Percentiles rank a stretch among this genome's conserved stretches.
phyloP scores from a whole-genome alignment of 2,888 invertebrate species.

The Cryptocephalus primarius region DNA sequence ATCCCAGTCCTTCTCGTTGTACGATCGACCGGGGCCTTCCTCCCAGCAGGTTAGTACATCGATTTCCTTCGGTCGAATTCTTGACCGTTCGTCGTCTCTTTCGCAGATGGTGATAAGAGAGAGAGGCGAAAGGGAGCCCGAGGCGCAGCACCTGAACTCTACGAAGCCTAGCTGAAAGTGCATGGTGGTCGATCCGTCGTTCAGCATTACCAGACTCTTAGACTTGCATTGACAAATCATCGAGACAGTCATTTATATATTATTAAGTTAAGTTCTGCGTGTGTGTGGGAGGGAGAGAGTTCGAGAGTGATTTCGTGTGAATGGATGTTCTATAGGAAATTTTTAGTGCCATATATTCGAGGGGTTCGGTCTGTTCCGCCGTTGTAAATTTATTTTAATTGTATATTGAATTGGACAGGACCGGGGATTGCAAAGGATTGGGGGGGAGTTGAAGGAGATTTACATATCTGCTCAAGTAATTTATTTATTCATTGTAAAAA shows the following conservation, averaged over 20 bases:
- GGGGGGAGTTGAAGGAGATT: too few species aligned
- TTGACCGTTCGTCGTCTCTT: too few species aligned
- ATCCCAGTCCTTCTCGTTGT: slow-evolving; percentile 26
- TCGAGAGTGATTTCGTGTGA: background rate
- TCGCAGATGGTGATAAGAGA: slow-evolving; percentile 29
- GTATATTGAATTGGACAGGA: too few species aligned
- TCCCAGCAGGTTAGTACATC: slow-evolving; percentile 28
- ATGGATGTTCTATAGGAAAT: background rate
- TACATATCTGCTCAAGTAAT: too few species aligned
- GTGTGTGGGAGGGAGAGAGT: too few species aligned
- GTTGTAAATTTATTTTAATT: too few species aligned
- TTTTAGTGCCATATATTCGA: background rate
- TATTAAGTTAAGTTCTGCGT: too few species aligned
- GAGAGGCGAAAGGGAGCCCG: slow-evolving; percentile 18
- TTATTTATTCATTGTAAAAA: too few species aligned
- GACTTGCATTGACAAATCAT: slow-evolving; percentile 31
- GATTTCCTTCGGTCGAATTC: slow-evolving; percentile 6
- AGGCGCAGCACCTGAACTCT: slow-evolving; percentile 24
- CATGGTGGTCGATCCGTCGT: too few species aligned
- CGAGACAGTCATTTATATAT: background rate
- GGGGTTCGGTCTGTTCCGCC: background rate
- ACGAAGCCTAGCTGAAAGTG: slow-evolving; percentile 51
- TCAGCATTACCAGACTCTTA: slow-evolving; percentile 27
- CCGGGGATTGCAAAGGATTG: too few species aligned
- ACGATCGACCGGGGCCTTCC: slow-evolving; percentile 29